Evolutionary conservation across 2,888 invertebrate species (phyloP), one percentile per base, ranked within the genome.

Genomic region (Phortica magna): DNA sequence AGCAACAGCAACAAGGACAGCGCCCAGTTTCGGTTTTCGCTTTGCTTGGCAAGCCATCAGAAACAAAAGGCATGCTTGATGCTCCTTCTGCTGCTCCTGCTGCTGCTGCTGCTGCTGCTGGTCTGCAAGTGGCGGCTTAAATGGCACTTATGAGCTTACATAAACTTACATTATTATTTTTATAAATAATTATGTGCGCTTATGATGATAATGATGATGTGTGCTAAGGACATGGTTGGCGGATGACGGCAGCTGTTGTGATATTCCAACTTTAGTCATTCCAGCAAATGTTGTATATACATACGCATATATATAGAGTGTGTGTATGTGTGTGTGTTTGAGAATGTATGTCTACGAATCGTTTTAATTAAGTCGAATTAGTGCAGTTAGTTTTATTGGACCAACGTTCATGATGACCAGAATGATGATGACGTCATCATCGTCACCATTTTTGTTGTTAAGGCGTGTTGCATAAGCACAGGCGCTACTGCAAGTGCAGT

Each of bases 131-230:
- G 81, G 82, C 83, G 85, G 85, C 85, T 88, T 86, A 86, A 86
- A 86, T 87, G 85, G 87, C 85, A 88, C 85, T 86, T 86, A 88
- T 86, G 85, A 87, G 85, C 85, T 86, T 86, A 86, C 88, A 82
- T 85, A 86, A 71, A 86, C 85, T 86, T 86, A 86, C 85, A 86
- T 88, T 88, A 88, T 85, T 87, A 85, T 88, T 88, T 85, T 88
- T 84, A 84, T 88, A 88, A 88, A 86, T 88, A 86, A 84, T 84
- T 85, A 88, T 84, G 83, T 84, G 80, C 78, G 77, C 70, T 73
- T 74, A 80, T 78, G 81, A 80, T 65, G 65, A 14, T 65, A 41
- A 14, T 19, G 57, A 9, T 76, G 77, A 72, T 71, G 48, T 59
- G 73, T 78, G 55, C 48, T 6, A 48, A 48, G 22, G 61, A 31